Evolutionary conservation across 2,113 vertebrate species (phyloP), one percentile per base, ranked within the genome.

Genomic region (Psophia crepitans): DNA sequence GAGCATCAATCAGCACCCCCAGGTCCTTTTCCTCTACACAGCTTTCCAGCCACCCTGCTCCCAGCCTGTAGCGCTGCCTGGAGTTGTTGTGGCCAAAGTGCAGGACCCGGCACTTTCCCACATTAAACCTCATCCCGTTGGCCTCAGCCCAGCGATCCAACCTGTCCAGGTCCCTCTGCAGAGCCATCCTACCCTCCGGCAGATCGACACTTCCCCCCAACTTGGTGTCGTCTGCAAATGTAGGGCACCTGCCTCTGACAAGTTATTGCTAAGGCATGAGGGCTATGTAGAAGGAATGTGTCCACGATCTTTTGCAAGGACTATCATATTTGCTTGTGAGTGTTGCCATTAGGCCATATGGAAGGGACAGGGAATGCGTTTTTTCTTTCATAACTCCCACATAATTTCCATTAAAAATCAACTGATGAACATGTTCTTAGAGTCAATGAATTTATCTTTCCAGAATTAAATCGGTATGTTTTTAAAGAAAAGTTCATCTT

Each of bases 361-460:
- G 86, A 96, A 89, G 83, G 77, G 74, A 84, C 30, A 90, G 81
- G 33, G 14, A 94, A 69, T 61, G 20, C 37, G 39, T 13, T 69
- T 60, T 89, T 92, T 92, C 80, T 93, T 96, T 90, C 85, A 35
- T 78, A 88, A 94, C 70, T 97, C 93, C 76, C 88, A 63, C 27
- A 7, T 93, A 33, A 85, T 94, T 92, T 95, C 90, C 89, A 94
- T 81, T 22, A 92, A 46, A 96, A 97, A 97, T 46, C 24, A 96
- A 87, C 58, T 83, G 93, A 97, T 95, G 14, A 97, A 97, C 96
- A 69, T 80, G 68, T 81, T 97, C 78, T 81, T 84, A 78, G 41
- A 82, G 43, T 84, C 91, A 93, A 88, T 89, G 60, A 96, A 97
- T 97, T 95, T 96, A 87, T 96, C 87, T 93, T 97, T 85, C 73